Conservation (phyloP, 1,140 invertebrate genomes). For the Papilio polyxenes region DNA sequence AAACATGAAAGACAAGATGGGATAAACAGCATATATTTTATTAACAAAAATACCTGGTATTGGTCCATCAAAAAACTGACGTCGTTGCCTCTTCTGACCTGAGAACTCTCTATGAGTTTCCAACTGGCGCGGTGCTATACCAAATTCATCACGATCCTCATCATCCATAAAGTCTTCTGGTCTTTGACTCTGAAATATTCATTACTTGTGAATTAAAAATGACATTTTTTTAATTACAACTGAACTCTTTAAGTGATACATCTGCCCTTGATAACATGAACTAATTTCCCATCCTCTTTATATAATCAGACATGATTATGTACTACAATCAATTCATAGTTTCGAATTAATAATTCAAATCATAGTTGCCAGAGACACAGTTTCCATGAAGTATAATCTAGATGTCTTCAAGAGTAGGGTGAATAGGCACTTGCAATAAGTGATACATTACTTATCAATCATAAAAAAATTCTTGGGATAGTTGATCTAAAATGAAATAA, state of each 20-base stretch:
- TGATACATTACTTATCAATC: no score
- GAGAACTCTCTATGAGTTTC: conserved; percentile 89
- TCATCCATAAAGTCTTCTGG: conserved; percentile 99
- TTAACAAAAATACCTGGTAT: conserved; percentile 84
- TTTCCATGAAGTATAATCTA: no score
- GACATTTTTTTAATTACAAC: not conserved
- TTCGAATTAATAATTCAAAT: no score
- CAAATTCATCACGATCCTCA: conserved; percentile 96
- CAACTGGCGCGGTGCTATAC: conserved; percentile 93
- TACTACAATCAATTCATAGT: no score
- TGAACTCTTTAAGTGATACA: no score
- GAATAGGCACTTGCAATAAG: no score
- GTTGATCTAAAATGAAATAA: not conserved
- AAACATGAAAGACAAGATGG: no score
- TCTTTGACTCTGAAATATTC: conserved; percentile 78
- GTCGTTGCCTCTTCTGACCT: conserved; percentile 79
- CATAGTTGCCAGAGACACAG: no score
- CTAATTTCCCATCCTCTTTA: no score
- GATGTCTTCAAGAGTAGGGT: no score
- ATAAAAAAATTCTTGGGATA: not conserved
- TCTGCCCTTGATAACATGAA: no score
- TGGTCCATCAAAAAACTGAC: conserved; percentile 82
- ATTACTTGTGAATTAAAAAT: not conserved
- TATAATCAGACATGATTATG: no score
- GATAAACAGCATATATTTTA: not conserved